Evolutionary conservation across 2,113 vertebrate species (phyloP).

Genomic region (Propithecus coquereli): DNA sequence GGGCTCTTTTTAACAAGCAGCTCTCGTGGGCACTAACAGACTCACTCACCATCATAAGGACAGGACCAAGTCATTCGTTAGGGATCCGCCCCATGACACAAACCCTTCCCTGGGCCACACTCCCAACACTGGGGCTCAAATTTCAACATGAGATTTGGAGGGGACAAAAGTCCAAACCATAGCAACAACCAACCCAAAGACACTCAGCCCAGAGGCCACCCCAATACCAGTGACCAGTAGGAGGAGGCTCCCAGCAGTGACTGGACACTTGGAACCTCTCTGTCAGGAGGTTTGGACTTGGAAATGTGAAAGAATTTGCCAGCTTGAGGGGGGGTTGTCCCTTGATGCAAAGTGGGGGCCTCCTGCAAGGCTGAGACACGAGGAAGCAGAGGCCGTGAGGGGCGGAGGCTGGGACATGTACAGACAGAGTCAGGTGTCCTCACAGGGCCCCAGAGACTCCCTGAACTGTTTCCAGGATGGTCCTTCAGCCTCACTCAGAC

Average conservation of each 20-base stretch:
- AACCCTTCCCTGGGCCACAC: no score
- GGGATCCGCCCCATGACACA: no score
- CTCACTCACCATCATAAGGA: no score
- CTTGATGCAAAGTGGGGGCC: not conserved
- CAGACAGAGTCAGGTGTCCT: not conserved
- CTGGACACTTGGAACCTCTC: not conserved
- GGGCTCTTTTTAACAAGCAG: no score
- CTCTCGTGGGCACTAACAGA: no score
- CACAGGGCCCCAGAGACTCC: not conserved
- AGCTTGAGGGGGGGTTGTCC: not conserved
- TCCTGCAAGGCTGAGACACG: rapidly evolving
- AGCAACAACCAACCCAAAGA: not conserved
- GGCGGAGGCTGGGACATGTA: rapidly evolving
- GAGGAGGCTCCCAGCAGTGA: rapidly evolving
- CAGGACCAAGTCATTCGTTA: no score
- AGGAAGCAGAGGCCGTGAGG: not conserved
- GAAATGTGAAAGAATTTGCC: not conserved
- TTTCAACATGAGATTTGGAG: no score
- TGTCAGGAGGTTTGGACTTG: not conserved
- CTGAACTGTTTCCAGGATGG: no score
- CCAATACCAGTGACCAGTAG: rapidly evolving
- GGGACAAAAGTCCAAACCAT: no score
- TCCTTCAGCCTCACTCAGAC: not conserved
- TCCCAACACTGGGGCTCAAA: no score
- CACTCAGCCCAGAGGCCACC: rapidly evolving